Evolutionary conservation across 2,888 invertebrate genomes (phyloP).

Genomic region (Pterobdella sp.): DNA sequence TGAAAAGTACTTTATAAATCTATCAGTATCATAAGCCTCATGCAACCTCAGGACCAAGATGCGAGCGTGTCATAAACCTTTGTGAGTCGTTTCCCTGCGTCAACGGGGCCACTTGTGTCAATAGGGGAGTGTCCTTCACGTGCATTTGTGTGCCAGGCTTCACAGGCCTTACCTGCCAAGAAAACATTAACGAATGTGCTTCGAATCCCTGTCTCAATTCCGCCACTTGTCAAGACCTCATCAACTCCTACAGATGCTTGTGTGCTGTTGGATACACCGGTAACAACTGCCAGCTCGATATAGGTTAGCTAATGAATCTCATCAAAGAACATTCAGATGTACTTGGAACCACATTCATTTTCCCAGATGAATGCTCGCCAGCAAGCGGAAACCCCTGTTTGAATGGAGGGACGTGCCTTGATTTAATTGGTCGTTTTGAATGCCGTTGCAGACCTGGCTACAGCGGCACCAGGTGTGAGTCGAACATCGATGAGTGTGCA

Average conservation of each 20-base stretch:
- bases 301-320: too few species aligned
- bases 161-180: not conserved
- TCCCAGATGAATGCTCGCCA: not conserved
- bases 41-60: not conserved
- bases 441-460: conserved; percentile 39
- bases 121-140: conserved; percentile 11
- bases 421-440: conserved; percentile 30
- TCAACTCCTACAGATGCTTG: not conserved
- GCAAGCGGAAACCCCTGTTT: conserved; percentile 32
- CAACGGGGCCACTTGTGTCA: conserved; percentile 34
- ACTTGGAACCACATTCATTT: too few species aligned
- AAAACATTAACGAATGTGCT: not conserved
- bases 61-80: conserved; percentile 22
- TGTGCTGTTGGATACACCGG: conserved; percentile 14
- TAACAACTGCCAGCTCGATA: not conserved
- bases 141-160: not conserved
- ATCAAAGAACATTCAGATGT: too few species aligned
- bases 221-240: not conserved
- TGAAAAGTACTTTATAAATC: not conserved
- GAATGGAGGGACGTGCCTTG: conserved; percentile 35
- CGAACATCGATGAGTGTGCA: conserved; percentile 39
- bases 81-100: conserved; percentile 34
- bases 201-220: not conserved
- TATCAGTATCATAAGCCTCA: not conserved
- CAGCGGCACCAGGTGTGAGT: conserved; percentile 25